Evolutionary conservation across 1,140 invertebrate species (phyloP), one percentile per base, ranked within the genome.

Genomic region (Zaprionus camerounensis): DNA sequence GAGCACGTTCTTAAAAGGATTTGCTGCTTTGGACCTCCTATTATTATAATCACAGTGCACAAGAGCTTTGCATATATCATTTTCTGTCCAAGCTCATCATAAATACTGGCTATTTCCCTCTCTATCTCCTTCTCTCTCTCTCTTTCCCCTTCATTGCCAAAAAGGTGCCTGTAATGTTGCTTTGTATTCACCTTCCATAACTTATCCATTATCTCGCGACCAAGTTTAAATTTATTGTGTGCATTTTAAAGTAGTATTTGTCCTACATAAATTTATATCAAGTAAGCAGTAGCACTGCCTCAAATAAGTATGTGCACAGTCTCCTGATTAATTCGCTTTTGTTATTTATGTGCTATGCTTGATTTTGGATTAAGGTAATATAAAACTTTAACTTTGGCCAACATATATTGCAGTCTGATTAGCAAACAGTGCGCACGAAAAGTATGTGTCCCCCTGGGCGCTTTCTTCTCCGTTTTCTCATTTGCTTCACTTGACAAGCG

Each of bases 151-250:
- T 17, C 41, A 46, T 46, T 46, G 41, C n/a, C n/a, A 17, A 46
- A 51, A 51, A 51, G 20, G 20, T 51, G 20, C 13, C 9, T 24
- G 24, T 5, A 51, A 51, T 51, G 20, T 5, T 51, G 20, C 41
- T 51, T 24, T 17, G 2, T 17, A 46, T 46, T 51, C 20, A 51
- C 46, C 46, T 51, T 24, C 46, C 46, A 51, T 51, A 51, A 51
- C 46, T 51, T 51, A 51, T 51, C 20, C 46, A 51, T 51, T 51
- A 51, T 51, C 46, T 51, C 17, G 46, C 46, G 46, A 51, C 12
- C 46, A 20, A 51, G 46, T 51, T 51, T 51, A 51, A 24, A 51
- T 51, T 51, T 51, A 51, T 51, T 51, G 46, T 51, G 20, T 51
- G 22, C 20, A 51, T 51, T 51, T 51, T 24, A 12, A 51, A 51